Percentiles rank a stretch among this genome's conserved stretches.
Conservation (phyloP, 1,140 invertebrate genomes). For the Leptopilina clavipes region DNA sequence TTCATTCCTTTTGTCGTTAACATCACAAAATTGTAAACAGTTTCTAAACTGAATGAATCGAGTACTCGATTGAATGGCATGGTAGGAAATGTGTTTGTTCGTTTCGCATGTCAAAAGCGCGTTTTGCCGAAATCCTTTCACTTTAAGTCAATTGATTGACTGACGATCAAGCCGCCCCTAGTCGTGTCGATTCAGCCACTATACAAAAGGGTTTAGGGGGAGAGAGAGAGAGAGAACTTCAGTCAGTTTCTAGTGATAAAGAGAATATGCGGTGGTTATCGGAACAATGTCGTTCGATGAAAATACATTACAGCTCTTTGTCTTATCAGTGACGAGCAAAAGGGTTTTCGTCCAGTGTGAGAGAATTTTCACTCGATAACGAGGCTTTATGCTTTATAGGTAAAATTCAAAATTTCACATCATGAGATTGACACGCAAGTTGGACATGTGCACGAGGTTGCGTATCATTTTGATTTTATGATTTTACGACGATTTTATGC, state of each 20-base stretch:
- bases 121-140: neutral
- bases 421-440: slow-evolving; percentile 50
- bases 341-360: slow-evolving; percentile 13
- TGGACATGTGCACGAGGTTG: slow-evolving; percentile 39
- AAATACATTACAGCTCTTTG: slow-evolving; percentile 22
- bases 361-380: slow-evolving; percentile 22
- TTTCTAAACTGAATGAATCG: too few species aligned
- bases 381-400: slow-evolving; percentile 17
- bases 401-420: too few species aligned
- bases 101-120: slow-evolving; percentile 19
- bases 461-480: slow-evolving; percentile 41
- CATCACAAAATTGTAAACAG: too few species aligned
- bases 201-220: slow-evolving; percentile 2
- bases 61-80: neutral
- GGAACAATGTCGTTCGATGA: slow-evolving; percentile 25
- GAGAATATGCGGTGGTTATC: slow-evolving; percentile 31
- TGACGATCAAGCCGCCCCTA: neutral
- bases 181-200: slow-evolving; percentile 4
- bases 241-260: slow-evolving; percentile 22
- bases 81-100: neutral
- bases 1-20: too few species aligned
- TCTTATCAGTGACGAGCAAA: slow-evolving; percentile 30
- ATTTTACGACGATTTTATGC: slow-evolving; percentile 48
- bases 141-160: slow-evolving; percentile 17
- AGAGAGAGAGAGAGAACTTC: neutral